These are phyloP conservation scores for Tragelaphus buxtoni DNA, from an alignment of 2,113 vertebrate species.

Conservation along the genomic window DNA sequence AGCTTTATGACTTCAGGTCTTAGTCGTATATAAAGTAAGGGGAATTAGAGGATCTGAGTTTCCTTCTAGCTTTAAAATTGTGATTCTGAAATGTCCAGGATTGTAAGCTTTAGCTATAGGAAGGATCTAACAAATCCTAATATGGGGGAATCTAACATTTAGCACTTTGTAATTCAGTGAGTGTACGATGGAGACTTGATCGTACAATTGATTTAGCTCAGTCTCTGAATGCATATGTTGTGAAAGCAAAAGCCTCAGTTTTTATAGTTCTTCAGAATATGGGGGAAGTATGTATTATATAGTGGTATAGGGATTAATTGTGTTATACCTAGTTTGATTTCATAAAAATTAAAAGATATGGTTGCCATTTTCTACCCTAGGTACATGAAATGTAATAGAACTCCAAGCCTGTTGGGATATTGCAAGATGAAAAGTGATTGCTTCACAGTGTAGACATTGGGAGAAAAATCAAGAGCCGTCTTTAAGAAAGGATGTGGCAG, in stretches of 20 bases:
- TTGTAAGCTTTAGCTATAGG: not conserved
- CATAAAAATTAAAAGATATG: conserved; percentile 33
- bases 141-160: not conserved
- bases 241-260: not conserved
- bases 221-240: not conserved
- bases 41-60: not conserved
- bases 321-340: not conserved
- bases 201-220: not conserved
- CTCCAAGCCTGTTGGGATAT: conserved; percentile 43
- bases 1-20: not conserved
- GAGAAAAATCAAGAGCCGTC: conserved; percentile 70
- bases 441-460: conserved; percentile 66
- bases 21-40: not conserved
- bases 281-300: not conserved
- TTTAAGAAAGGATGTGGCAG: conserved; percentile 69
- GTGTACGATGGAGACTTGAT: conserved; percentile 10
- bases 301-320: not conserved
- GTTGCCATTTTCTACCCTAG: conserved; percentile 59
- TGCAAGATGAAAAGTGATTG: conserved; percentile 69
- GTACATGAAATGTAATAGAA: conserved; percentile 55
- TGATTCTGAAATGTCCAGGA: not conserved
- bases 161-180: not conserved
- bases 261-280: not conserved
- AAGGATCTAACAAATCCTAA: not conserved
- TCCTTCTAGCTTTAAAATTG: conserved; percentile 35